Percentiles rank a stretch among this genome's conserved stretches.
Conservation (phyloP, 2,113 vertebrate species). For the Clarias batrachus region DNA sequence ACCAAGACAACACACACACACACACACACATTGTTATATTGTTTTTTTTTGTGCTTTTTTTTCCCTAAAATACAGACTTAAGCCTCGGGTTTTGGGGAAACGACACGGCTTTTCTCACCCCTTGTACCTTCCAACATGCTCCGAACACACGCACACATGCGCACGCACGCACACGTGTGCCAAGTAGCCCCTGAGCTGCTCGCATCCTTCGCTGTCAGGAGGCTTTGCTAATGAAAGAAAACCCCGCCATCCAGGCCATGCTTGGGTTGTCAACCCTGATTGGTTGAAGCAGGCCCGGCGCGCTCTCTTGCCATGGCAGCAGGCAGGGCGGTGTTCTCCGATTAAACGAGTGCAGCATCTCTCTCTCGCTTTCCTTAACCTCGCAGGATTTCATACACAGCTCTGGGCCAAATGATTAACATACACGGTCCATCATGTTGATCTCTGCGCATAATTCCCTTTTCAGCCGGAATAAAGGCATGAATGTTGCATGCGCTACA, state of each 20-base stretch:
- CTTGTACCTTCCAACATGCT: background rate
- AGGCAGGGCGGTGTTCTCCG: slow-evolving; percentile 18
- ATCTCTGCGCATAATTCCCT: slow-evolving; percentile 26
- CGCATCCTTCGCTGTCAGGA: slow-evolving; percentile 22
- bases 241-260: slow-evolving; percentile 17
- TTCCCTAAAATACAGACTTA: too few relatives aligned
- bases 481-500: slow-evolving; percentile 30
- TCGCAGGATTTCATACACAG: slow-evolving; percentile 30
- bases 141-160: slow-evolving; percentile 1
- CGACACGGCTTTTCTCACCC: background rate
- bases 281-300: slow-evolving; percentile 19
- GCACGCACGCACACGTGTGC: background rate
- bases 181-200: slow-evolving; percentile 23
- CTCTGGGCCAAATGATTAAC: slow-evolving; percentile 27
- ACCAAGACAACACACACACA: background rate
- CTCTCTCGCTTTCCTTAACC: slow-evolving; percentile 44
- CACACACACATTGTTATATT: too few relatives aligned
- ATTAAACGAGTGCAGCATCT: slow-evolving; percentile 44
- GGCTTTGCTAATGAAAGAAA: slow-evolving; percentile 15
- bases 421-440: slow-evolving; percentile 16
- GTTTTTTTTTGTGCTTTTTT: too few relatives aligned
- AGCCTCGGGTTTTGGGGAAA: background rate
- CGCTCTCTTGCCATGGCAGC: slow-evolving; percentile 28
- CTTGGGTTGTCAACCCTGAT: slow-evolving; percentile 32
- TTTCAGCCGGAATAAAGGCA: slow-evolving; percentile 41